phyloP scores from a whole-genome alignment of 2,888 invertebrate species.

The Oscheius onirici region DNA sequence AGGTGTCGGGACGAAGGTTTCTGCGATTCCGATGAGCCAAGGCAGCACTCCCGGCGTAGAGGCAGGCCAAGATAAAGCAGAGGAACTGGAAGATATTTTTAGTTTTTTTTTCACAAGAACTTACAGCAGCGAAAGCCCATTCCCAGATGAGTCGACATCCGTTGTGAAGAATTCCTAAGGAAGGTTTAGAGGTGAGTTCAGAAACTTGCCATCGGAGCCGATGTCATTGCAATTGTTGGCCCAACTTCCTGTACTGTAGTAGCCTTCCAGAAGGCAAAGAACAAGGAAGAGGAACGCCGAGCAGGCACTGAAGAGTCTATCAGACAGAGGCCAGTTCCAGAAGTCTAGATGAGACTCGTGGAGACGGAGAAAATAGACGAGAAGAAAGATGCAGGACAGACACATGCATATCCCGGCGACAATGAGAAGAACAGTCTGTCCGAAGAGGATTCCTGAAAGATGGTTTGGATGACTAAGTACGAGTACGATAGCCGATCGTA shows the following conservation, averaged over 20 bases:
- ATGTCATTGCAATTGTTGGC: constrained; percentile 71
- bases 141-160: constrained; percentile 67
- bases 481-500: neutral
- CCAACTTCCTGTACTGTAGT: constrained; percentile 70
- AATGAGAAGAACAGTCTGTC: constrained; percentile 66
- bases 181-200: too few relatives aligned
- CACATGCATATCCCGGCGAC: constrained; percentile 65
- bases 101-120: constrained; percentile 21
- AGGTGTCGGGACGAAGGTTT: constrained; percentile 20
- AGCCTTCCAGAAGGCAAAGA: constrained; percentile 64
- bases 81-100: constrained; percentile 49
- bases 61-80: constrained; percentile 53
- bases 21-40: constrained; percentile 48
- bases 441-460: constrained; percentile 63
- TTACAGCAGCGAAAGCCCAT: constrained; percentile 70
- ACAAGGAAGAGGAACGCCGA: constrained; percentile 60
- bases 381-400: constrained; percentile 67
- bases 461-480: too few relatives aligned
- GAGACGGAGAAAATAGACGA: constrained; percentile 68
- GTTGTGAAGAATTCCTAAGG: constrained; percentile 60
- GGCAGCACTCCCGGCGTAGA: constrained; percentile 54
- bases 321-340: constrained; percentile 66
- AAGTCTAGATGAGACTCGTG: constrained; percentile 64
- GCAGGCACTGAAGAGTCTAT: constrained; percentile 60
- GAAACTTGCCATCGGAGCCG: constrained; percentile 49